Conservation (phyloP, 1,140 invertebrate species). For the Drosophila teissieri region DNA sequence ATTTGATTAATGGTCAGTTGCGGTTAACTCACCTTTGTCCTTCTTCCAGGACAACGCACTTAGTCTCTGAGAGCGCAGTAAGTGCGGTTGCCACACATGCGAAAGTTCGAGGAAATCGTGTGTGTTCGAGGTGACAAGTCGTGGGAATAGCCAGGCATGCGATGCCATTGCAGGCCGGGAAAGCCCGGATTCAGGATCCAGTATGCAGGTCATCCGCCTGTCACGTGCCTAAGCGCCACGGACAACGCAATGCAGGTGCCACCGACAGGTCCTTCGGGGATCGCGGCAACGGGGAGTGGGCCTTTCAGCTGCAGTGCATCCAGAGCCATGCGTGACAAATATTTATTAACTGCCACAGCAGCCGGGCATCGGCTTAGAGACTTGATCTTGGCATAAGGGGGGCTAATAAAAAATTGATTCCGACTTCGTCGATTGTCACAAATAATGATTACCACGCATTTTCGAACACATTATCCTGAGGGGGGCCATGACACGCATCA, state of each 20-base stretch:
- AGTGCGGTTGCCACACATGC: slow-evolving; percentile 28
- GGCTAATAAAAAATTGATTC: slow-evolving; percentile 67
- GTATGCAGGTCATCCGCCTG: slow-evolving; percentile 43
- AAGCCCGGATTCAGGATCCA: not conserved
- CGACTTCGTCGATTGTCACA: slow-evolving; percentile 74
- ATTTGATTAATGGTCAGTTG: slow-evolving; percentile 74
- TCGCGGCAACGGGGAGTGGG: not conserved
- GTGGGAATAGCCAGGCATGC: slow-evolving; percentile 58
- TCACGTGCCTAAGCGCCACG: slow-evolving; percentile 68
- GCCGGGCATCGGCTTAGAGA: slow-evolving; percentile 46
- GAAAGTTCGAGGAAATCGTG: slow-evolving; percentile 5
- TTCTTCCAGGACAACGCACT: slow-evolving; percentile 52
- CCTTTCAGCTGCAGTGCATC: slow-evolving; percentile 55
- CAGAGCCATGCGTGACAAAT: slow-evolving; percentile 69
- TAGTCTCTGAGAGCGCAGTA: slow-evolving; percentile 39
- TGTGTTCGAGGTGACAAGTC: slow-evolving; percentile 49
- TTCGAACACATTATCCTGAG: slow-evolving; percentile 33
- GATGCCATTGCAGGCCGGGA: slow-evolving; percentile 1
- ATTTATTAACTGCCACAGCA: slow-evolving; percentile 72
- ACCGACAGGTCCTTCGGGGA: slow-evolving; percentile 29
- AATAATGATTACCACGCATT: slow-evolving; percentile 82
- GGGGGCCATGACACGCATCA: slow-evolving; percentile 72
- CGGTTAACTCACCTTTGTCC: slow-evolving; percentile 45
- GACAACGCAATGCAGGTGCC: slow-evolving; percentile 60
- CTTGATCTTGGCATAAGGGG: slow-evolving; percentile 20